A percentile compares a stretch with the other conserved stretches of the same genome.
These are phyloP conservation scores for Leptarthrus brevirostris DNA, from an alignment of 2,888 invertebrate species.

Conservation along the genomic window DNA sequence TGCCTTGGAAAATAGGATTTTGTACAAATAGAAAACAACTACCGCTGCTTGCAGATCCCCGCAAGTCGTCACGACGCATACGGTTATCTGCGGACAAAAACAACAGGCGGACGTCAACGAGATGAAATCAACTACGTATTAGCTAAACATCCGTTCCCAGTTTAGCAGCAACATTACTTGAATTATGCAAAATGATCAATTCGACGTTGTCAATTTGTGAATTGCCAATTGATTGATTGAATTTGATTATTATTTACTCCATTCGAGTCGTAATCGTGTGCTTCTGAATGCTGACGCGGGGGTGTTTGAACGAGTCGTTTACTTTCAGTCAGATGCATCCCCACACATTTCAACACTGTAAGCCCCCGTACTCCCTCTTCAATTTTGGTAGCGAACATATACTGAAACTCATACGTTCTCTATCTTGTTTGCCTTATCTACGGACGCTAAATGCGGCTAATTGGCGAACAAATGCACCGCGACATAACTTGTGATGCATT, in stretches of 20 bases:
- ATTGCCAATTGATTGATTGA: slow-evolving; percentile 58
- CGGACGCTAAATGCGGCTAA: slow-evolving; percentile 26
- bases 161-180: slow-evolving; percentile 53
- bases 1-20: slow-evolving; percentile 29
- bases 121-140: slow-evolving; percentile 45
- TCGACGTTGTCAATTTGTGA: slow-evolving; percentile 57
- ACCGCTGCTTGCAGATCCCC: background rate
- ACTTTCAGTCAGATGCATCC: slow-evolving; percentile 54
- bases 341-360: too few species aligned
- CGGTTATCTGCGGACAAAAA: slow-evolving; percentile 24
- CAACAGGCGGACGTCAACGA: slow-evolving; percentile 40
- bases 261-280: slow-evolving; percentile 54
- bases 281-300: slow-evolving; percentile 47
- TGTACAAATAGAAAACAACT: background rate
- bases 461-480: slow-evolving; percentile 36
- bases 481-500: slow-evolving; percentile 33
- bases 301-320: background rate
- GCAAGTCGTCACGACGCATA: background rate
- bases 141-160: slow-evolving; percentile 44
- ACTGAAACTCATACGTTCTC: too few species aligned
- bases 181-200: slow-evolving; percentile 57
- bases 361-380: too few species aligned
- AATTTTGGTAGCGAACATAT: too few species aligned
- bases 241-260: slow-evolving; percentile 57
- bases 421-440: slow-evolving; percentile 35